These are phyloP conservation scores for Halcyon badia DNA, from an alignment of 2,797 vertebrate genomes.

Conservation along the genomic window DNA sequence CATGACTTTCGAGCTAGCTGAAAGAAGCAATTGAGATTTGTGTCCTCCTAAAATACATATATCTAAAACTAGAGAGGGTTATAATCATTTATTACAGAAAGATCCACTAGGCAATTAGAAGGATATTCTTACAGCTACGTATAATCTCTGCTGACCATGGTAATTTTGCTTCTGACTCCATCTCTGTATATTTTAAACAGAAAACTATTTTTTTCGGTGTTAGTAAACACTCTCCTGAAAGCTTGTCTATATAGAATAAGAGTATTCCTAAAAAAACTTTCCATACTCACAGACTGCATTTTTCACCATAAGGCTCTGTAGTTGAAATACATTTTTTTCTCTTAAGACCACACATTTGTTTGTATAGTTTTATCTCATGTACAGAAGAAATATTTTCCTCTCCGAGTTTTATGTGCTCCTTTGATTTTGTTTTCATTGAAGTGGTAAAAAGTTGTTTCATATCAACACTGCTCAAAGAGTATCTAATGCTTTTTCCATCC, in stretches of 20 bases:
- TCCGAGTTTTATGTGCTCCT: not conserved
- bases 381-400: not conserved
- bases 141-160: not conserved
- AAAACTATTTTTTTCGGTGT: not conserved
- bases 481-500: constrained; percentile 23
- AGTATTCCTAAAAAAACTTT: not conserved
- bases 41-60: not conserved
- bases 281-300: not conserved
- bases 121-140: not conserved
- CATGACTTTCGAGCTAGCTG: not conserved
- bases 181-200: not conserved
- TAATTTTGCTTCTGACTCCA: not conserved
- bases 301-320: not conserved
- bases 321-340: not conserved
- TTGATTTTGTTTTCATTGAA: constrained; percentile 3
- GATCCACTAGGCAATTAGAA: not conserved
- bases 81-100: not conserved
- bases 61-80: not conserved
- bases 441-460: not conserved
- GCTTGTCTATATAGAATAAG: not conserved
- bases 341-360: not conserved
- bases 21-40: not conserved
- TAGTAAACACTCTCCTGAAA: not conserved
- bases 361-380: not conserved
- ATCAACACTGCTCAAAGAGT: not conserved